Evolutionary conservation across 2,113 vertebrate genomes (phyloP), one percentile per base, ranked within the genome.

Genomic region (Neotragus pygmaeus): DNA sequence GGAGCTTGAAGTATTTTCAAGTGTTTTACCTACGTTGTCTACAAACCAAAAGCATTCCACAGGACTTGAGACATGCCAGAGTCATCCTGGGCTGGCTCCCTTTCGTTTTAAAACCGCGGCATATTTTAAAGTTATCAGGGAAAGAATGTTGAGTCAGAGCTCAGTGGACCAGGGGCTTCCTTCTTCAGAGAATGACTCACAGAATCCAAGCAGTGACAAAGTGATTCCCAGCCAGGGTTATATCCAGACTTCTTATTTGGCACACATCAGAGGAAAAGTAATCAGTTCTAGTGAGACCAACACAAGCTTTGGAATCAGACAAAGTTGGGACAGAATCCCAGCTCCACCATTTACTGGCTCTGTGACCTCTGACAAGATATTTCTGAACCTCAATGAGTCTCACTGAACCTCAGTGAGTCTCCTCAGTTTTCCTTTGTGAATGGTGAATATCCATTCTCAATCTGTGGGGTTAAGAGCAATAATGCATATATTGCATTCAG

Each of bases 141-240:
- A 95, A 90, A 93, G 81, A 96, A 94, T 89, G 86, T 92, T 80
- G 70, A 96, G 83, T 96, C 91, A 96, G 91, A 97, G 36, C 55
- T 36, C 64, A 7, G 92, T 53, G 91, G 91, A 93, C 47, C 58
- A 58, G 55, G 92, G 70, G 75, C 88, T 96, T 91, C 96, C 95
- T 94, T 88, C 80, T 94, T 80, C 36, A 49, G 64, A 90, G 88
- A 88, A 90, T 97, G 97, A 97, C 88, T 98, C 92, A 97, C 47
- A 78, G 87, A 87, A 80, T 94, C 92, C 88, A 47, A 91, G 55
- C 5, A 85, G 16, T 91, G 88, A 80, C 78, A 16, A 51, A 90
- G 66, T 88, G 70, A 58, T 94, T 96, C 91, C 92, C 70, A 87
- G 53, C 66, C 39, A 12, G 81, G 27, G 36, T 88, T 53, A 5